Base-by-base conservation (phyloP, 2,113 vertebrate genomes). In the Panthera leo region DNA sequence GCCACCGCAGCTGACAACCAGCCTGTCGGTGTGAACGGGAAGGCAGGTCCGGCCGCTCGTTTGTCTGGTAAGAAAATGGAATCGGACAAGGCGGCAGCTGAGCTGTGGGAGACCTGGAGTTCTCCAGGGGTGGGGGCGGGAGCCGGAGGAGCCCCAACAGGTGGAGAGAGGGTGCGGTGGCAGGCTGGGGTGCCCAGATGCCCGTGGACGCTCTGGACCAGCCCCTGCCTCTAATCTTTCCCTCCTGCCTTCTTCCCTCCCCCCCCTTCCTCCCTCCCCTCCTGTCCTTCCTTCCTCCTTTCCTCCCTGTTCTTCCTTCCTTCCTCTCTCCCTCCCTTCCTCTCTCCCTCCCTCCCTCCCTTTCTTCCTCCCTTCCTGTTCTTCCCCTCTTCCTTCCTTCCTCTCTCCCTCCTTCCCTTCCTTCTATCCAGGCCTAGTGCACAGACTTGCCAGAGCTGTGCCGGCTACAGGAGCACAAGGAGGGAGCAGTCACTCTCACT, bases 1-100 rank as follows among this genome's bases (percentile, higher is more conserved):
- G 97, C 91, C 79, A 7, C 73, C 3, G 78, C 97, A 97, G 96
- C 96, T 98, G 98, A 98, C 95, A 95, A 3, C 29, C 95, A 93
- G 94, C 96, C 97, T 95, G 97, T 84, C 14, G 1, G 58, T 85
- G 63, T 67, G 97, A 94, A 70, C 0, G 0, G 61, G 61, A 75
- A 95, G 93, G 92, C 39, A 7, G 94, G 76, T 36, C 82, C 71
- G 70, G 87, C 70, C 73, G 31, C 97, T 97, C 71, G 0, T 96
- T 83, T 97, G 82, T 97, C 94, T 96, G 63, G 27, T 55, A 75
- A 75, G 93, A 92, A 92, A 95, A 96, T 88, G 48, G 88, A 91
- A 71, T 25, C 34, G 70, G 97, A 97, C 97, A 97, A 70, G 94
- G 34, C 94, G 34, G 55, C 70, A 93, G 76, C 85, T 55, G 95